Evolutionary conservation across 2,113 vertebrate genomes (phyloP).

Genomic region (Phasianus colchicus): DNA sequence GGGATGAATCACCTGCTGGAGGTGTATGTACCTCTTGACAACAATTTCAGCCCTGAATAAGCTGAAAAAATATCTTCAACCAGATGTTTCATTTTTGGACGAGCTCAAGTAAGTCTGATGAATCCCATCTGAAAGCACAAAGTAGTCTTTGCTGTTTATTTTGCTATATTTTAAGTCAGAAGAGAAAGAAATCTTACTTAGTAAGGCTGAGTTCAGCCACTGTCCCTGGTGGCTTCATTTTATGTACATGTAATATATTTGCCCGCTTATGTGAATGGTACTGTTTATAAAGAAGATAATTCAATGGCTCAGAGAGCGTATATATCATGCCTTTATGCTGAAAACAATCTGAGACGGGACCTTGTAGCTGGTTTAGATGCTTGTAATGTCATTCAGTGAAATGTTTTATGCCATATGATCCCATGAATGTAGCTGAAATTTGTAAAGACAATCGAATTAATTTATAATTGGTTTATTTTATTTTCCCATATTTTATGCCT

Average conservation of each 20-base stretch:
- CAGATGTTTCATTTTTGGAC: constrained; percentile 39
- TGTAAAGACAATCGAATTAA: background rate
- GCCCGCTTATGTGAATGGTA: background rate
- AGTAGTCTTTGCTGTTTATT: background rate
- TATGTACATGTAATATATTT: background rate
- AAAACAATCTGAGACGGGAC: background rate
- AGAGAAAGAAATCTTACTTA: background rate
- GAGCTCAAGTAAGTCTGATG: background rate
- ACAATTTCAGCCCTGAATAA: constrained; percentile 10
- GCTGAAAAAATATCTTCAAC: constrained; percentile 10
- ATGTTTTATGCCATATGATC: background rate
- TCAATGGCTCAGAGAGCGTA: background rate
- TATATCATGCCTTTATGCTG: background rate
- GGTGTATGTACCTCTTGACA: constrained; percentile 3
- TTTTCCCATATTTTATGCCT: background rate
- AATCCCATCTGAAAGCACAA: constrained; percentile 17
- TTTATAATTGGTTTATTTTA: background rate
- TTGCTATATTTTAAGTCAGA: background rate
- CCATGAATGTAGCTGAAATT: background rate
- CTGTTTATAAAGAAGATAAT: background rate
- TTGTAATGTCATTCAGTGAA: background rate
- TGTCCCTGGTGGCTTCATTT: background rate
- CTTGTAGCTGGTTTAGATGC: background rate
- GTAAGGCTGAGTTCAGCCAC: background rate
- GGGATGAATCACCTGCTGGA: constrained; percentile 28